Conservation (phyloP, 2,797 vertebrate species). For the Adelosebastes latens region DNA sequence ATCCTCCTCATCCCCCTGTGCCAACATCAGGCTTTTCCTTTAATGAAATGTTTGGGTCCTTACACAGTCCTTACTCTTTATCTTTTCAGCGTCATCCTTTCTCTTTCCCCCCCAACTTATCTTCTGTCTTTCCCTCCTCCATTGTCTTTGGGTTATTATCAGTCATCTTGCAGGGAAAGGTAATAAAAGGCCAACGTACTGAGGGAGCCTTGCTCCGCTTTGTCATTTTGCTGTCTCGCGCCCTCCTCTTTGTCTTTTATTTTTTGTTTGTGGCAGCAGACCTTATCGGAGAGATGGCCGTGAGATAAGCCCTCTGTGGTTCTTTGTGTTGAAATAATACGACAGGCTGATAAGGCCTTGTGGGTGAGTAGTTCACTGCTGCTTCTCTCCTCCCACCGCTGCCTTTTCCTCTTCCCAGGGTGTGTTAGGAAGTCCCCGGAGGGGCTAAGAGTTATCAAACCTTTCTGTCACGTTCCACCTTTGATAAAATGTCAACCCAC, state of each 20-base stretch:
- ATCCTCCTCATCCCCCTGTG: constrained; percentile 52
- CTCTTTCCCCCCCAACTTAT: constrained; percentile 56
- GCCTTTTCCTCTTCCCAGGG: constrained; percentile 28
- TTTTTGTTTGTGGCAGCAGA: constrained; percentile 75
- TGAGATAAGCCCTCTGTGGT: constrained; percentile 69
- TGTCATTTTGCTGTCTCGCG: constrained; percentile 68
- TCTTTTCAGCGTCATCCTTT: constrained; percentile 59
- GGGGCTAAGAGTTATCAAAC: constrained; percentile 46
- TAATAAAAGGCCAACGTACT: constrained; percentile 77
- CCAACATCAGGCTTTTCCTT: constrained; percentile 55
- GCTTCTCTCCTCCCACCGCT: constrained; percentile 30
- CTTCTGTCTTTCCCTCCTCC: constrained; percentile 57
- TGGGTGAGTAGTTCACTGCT: constrained; percentile 64
- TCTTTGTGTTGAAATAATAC: constrained; percentile 75
- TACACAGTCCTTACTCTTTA: constrained; percentile 53
- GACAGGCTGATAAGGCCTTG: constrained; percentile 63
- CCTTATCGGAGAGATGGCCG: constrained; percentile 69
- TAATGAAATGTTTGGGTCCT: constrained; percentile 70
- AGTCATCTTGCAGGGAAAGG: constrained; percentile 78
- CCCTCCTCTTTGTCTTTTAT: constrained; percentile 67
- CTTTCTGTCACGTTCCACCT: constrained; percentile 33
- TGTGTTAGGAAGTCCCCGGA: constrained; percentile 47
- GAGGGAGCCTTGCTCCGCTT: constrained; percentile 56
- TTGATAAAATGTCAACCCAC: constrained; percentile 43
- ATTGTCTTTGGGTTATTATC: constrained; percentile 81